Base-by-base conservation (phyloP, 2,888 invertebrate species). In the Ferrisia virgata region DNA sequence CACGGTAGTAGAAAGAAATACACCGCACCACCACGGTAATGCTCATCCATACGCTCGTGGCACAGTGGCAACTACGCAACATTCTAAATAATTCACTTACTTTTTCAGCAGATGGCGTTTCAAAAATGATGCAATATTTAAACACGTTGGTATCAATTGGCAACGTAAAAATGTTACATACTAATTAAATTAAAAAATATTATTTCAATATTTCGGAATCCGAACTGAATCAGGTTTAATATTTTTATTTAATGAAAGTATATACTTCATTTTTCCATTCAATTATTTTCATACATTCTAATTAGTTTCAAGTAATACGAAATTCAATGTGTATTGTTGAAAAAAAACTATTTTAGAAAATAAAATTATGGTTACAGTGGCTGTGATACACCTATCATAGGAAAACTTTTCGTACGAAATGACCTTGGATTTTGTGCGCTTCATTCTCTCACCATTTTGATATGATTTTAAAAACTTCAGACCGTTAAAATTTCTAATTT, bases 41-140 rank as follows among this genome's bases (percentile, higher is more conserved):
- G 25, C 58, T 58, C 25, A 9, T 11, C 6, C 53, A 22, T 18
- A 64, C 40, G 40, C 40, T 40, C 40, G 28, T 28, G 33, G n/a
- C 72, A n/a, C 25, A 33, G 13, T 25, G 33, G 72, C 72, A 76
- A 76, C 72, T 72, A 36, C 72, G 72, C 72, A 72, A 36, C 72
- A 72, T 72, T 72, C 15, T 36, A 18, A 33, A 36, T 28, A 72
- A 36, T 72, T 72, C 11, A 15, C 18, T 18, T 22, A 2, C 8
- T 36, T n/a, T 22, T 15, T 25, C 72, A 18, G 6, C n/a, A 72
- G 72, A 25, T 72, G 9, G 36, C 72, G 72, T 18, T 72, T 33
- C 9, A 4, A 72, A n/a, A 72, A 72, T 69, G 69, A 69, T 31
- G 69, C 69, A 69, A 69, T 64, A 64, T 2, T 18, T 5, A 9